Evolutionary conservation across 2,888 invertebrate genomes (phyloP), one percentile per base, ranked within the genome.

Genomic region (Xylota segnis): DNA sequence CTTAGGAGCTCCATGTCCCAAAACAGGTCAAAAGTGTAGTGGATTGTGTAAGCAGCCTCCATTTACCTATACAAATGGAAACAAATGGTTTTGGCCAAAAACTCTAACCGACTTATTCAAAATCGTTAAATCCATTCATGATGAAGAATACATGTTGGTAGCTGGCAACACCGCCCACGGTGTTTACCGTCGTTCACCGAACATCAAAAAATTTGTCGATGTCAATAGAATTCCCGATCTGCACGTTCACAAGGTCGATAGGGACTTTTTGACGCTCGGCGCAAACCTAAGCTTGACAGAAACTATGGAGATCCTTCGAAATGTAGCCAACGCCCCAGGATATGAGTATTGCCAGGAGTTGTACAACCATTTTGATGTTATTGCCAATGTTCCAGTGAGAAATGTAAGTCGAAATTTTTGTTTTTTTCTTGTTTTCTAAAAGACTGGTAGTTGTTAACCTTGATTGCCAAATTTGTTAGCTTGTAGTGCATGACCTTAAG

Each of bases 131-230:
- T 66, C 88, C 0, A 56, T 81, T 59, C 91, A 92, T 7, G 90
- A 93, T 5, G 90, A 92, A 3, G 92, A 92, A 9, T 96, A 95
- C 87, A 94, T 95, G 91, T 90, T 97, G 9, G 94, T 96, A 0
- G 95, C 95, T 27, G 97, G 97, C 14, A 96, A 96, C 89, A 97
- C 97, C 0, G 96, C 95, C 3, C 95, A 94, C 91, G 97, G 97
- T 10, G 93, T 93, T 1, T 93, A 92, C 87, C 90, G 93, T 3
- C 90, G 91, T 10, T 77, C 87, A 2, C 43, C 71, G 0, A 84
- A 88, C 10, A 88, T 91, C 66, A 93, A 93, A 83, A 90, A 94
- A 5, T 94, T 95, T 68, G 94, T 96, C 63, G 96, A 96, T 88
- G 92, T 96, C 0, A 94, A 94, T 56, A 91, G 91, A 0, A 92